Base-by-base conservation (phyloP, 2,113 vertebrate genomes). In the Phylloscopus whistleri region DNA sequence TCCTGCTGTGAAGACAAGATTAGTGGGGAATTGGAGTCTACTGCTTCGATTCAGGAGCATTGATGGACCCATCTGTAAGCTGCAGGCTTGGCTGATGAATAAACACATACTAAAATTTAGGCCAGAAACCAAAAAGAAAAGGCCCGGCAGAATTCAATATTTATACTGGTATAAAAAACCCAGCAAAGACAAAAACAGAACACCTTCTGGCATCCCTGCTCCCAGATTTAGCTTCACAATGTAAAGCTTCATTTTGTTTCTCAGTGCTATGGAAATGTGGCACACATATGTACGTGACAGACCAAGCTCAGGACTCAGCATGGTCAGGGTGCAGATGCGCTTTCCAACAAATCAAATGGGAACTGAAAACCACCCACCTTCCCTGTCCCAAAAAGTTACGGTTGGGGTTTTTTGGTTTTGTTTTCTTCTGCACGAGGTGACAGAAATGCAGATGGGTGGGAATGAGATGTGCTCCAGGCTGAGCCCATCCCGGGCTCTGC, bases 1-100 rank as follows among this genome's bases (percentile, higher is more conserved):
- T 52, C 83, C 72, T 86, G 79, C 88, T 94, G 88, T 64, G 79
- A 86, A 87, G 80, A 70, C 85, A 93, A 90, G 77, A 93, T 90
- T 72, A 92, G 90, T 43, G 58, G 76, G 78, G 93, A 94, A 95
- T 72, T 86, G 79, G 60, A 96, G 58, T 52, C 73, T 87, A 93
- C 60, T 93, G 76, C 75, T 96, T 93, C 4, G 19, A 84, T 93
- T 93, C 44, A 72, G 76, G 66, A 84, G 52, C 73, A 70, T 2
- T 81, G 90, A 94, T 84, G 53, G 68, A 88, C 31, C 76, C 79
- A 86, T 88, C 80, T 90, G 88, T 56, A 95, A 92, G 13, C 73
- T 90, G 56, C 68, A 84, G 88, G 69, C 30, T 94, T 87, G 90
- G 78, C 53, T 92, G 84, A 76, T 90, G 75, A 95, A 95, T 66